phyloP scores from a whole-genome alignment of 2,113 vertebrate species.

The Monarcha castaneiventris region DNA sequence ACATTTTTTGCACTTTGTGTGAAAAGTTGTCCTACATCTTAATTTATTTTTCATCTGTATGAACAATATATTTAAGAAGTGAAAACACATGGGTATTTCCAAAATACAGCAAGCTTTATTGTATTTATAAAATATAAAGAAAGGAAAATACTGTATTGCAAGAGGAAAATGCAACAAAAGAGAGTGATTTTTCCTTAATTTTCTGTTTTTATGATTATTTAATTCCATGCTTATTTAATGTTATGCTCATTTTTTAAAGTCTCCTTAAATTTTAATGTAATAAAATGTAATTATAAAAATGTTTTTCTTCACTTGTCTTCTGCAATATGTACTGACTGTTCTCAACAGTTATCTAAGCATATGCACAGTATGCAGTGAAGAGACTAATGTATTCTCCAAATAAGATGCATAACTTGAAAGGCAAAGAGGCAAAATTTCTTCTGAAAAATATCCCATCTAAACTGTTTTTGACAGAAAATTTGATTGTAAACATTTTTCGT shows the following conservation, averaged over 20 bases:
- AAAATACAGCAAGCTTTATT: not conserved
- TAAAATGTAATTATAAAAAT: not conserved
- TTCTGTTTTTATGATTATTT: not conserved
- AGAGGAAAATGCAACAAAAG: not conserved
- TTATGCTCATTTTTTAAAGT: not conserved
- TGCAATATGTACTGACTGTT: accelerated
- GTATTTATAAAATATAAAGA: not conserved
- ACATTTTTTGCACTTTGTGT: not conserved
- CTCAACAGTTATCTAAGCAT: not conserved
- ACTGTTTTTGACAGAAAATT: not conserved
- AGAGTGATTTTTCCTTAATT: not conserved
- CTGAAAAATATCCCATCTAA: not conserved
- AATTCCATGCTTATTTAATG: not conserved
- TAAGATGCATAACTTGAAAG: not conserved
- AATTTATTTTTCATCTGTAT: not conserved
- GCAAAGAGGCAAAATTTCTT: not conserved
- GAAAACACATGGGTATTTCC: not conserved
- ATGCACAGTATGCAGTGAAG: not conserved
- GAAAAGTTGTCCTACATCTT: not conserved
- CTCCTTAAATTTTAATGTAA: not conserved
- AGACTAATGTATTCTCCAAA: not conserved
- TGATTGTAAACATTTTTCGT: not conserved
- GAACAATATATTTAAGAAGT: not conserved
- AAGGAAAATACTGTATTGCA: not conserved
- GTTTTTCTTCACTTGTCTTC: not conserved